Percentiles rank a stretch among this genome's conserved stretches.
Evolutionary conservation across 2,113 vertebrate species (phyloP).

Genomic region (Raja brachyura): DNA sequence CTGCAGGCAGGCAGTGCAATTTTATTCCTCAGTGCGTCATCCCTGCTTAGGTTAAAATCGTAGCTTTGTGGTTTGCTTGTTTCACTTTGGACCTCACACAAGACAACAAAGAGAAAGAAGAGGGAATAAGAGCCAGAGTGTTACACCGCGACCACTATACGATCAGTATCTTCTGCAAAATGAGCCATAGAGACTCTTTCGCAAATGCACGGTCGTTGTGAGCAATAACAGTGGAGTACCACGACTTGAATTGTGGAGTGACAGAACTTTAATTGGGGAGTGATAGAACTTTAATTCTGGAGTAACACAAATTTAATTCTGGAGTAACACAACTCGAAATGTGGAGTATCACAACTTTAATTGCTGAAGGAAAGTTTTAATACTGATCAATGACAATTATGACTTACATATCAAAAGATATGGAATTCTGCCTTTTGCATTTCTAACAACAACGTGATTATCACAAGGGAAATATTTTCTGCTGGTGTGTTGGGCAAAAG

Average conservation of each 20-base stretch:
- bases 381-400: neutral
- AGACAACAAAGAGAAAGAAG: neutral
- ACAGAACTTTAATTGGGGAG: too few relatives aligned
- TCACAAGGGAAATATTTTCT: neutral
- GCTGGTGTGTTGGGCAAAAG: neutral
- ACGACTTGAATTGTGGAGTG: neutral
- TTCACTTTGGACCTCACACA: neutral
- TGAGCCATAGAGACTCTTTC: neutral
- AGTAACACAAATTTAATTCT: neutral
- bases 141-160: neutral
- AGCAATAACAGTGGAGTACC: neutral
- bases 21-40: too few relatives aligned
- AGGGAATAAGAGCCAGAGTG: neutral
- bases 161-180: neutral
- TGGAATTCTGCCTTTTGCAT: neutral
- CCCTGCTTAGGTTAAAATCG: neutral
- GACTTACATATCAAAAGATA: neutral
- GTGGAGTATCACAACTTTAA: neutral
- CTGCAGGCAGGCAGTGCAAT: too few relatives aligned
- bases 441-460: neutral
- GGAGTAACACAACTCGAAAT: too few relatives aligned
- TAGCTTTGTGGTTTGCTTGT: neutral
- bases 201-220: neutral
- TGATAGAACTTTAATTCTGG: too few relatives aligned
- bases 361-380: neutral